Evolutionary conservation across 2,888 invertebrate species (phyloP), one percentile per base, ranked within the genome.

Genomic region (Scaptomyza polygonia): DNA sequence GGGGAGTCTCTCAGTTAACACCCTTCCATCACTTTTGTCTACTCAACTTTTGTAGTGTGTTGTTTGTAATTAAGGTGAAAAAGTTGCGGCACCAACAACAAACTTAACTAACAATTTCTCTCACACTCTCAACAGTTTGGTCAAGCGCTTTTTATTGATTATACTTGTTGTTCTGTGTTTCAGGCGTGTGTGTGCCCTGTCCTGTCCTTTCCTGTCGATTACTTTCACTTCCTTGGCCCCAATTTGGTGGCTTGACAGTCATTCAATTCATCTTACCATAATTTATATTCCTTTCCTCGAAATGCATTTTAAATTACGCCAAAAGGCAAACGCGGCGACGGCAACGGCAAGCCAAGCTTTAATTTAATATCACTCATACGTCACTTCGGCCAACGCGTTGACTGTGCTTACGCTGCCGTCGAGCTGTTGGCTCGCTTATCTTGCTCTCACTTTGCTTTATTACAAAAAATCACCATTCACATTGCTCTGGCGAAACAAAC

Each of bases 321-420:
- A 25, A 39, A 14, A 58, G 4, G 34, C 29, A 29, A 29, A 9
- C 29, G n/a, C n/a, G n/a, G 34, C 34, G 4, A 34, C 34, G 5
- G n/a, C n/a, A n/a, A n/a, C 5, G 21, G 21, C 8, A 59, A 42
- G 42, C 51, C 54, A 43, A 47, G 58, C 69, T 59, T 66, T 69
- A 69, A 68, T 82, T 82, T 67, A 74, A 82, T 75, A 82, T 65
- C 59, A 36, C 83, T 62, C 65, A 78, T 82, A 82, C 75, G 67
- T 65, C 82, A 71, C 25, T 75, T 61, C 61, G 71, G 32, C 42
- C 62, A 62, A 51, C 55, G 39, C 55, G 39, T 16, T 39, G 36
- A 14, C 36, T 51, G 43, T 18, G 48, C 48, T 74, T 64, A 61
- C 58, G 44, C 73, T 49, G 58, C 57, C 68, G n/a, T n/a, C n/a